Conservation (phyloP, 2,888 invertebrate genomes). For the Volucella inanis region DNA sequence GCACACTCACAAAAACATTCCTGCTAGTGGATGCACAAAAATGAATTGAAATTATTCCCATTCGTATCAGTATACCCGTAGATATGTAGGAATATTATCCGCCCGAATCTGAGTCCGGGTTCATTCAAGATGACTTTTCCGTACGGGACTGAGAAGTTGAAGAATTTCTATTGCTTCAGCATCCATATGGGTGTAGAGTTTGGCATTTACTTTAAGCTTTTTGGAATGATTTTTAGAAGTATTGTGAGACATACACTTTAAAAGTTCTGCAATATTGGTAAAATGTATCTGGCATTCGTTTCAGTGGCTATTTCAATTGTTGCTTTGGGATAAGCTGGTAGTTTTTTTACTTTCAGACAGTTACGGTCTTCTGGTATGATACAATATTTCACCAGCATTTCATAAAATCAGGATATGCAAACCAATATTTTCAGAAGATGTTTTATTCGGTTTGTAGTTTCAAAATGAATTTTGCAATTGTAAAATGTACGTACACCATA, state of each 20-base stretch:
- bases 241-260: constrained; percentile 11
- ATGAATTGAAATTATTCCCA: constrained; percentile 58
- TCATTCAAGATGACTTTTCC: constrained; percentile 50
- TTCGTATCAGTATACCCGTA: not conserved
- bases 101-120: constrained; percentile 28
- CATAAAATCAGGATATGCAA: not conserved
- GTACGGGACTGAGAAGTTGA: not conserved
- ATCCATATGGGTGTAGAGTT: constrained; percentile 9
- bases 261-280: constrained; percentile 17
- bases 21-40: constrained; percentile 28
- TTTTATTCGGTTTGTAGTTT: constrained; percentile 6
- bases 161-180: not conserved
- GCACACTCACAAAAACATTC: constrained; percentile 1
- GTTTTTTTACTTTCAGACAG: not conserved
- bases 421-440: not conserved
- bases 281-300: constrained; percentile 33
- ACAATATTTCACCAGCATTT: constrained; percentile 1
- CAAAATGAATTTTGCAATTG: not conserved
- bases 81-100: constrained; percentile 42
- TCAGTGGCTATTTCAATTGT: constrained; percentile 35
- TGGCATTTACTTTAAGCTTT: not conserved
- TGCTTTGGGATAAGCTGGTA: not conserved
- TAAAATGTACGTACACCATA: no score
- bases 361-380: not conserved
- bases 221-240: constrained; percentile 9